Evolutionary conservation across 2,797 vertebrate species (phyloP), one percentile per base, ranked within the genome.

Genomic region (Sebastiscus tertius): DNA sequence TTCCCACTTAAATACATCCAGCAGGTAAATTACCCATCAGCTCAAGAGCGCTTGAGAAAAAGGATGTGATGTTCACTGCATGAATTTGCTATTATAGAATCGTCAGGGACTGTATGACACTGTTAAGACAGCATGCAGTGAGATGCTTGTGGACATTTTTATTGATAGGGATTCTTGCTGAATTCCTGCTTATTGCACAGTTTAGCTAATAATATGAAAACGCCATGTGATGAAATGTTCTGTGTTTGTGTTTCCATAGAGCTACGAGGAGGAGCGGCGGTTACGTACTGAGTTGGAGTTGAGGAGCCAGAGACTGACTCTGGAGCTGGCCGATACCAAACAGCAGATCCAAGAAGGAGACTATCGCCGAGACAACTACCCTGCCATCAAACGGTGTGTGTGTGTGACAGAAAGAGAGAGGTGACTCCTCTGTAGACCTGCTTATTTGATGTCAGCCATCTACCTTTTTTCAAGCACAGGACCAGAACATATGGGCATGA

Each of bases 241-340:
- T 71, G 39, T 81, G 42, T 56, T 2, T 74, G 22, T 64, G 22
- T 72, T 6, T 64, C 26, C 85, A 4, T 83, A 99, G 99, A 97
- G 94, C 89, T 98, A 98, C 46, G 97, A 99, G 86, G 96, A 97
- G 0, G 97, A 99, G 88, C 95, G 97, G 64, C 96, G 94, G 85
- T 93, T 92, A 34, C 97, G 97, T 6, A 96, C 97, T 1, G 97
- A 99, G 60, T 89, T 98, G 72, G 97, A 99, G 85, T 81, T 97
- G 64, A 96, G 97, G 89, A 97, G 96, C 91, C 99, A 99, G 61
- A 97, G 96, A 80, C 92, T 99, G 80, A 95, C 96, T 5, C 93
- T 99, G 65, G 97, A 99, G 80, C 93, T 99, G 88, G 97, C 97
- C 20, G 97, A 99, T 86, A 99, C 97, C 69, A 99, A 97, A 84